Evolutionary conservation across 1,140 invertebrate species (phyloP).

Genomic region (Phymastichus coffea): DNA sequence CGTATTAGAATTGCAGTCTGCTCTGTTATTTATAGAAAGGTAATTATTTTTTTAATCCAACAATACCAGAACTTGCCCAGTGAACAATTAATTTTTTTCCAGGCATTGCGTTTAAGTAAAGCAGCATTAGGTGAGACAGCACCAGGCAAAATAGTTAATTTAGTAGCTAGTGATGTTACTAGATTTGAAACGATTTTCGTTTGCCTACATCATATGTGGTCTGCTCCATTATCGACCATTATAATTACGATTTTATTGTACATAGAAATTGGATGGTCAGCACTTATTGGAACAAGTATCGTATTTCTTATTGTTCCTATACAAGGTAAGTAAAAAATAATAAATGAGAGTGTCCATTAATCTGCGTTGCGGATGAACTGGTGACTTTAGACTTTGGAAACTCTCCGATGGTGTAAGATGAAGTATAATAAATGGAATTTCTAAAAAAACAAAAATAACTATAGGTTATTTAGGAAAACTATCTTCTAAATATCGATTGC

Average conservation of each 20-base stretch:
- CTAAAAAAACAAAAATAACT: no score
- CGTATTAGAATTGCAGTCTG: slow-evolving; percentile 61
- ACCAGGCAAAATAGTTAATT: slow-evolving; percentile 79
- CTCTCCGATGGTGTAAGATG: no score
- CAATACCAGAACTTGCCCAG: no score
- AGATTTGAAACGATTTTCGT: slow-evolving; percentile 61
- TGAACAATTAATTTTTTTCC: no score
- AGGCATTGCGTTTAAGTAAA: slow-evolving; percentile 61
- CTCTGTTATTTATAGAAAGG: slow-evolving; percentile 66
- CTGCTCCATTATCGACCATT: slow-evolving; percentile 63
- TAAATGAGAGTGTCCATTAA: no score
- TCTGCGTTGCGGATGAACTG: no score
- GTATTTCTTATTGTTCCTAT: slow-evolving; percentile 70
- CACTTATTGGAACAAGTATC: slow-evolving; percentile 66
- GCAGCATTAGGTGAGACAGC: slow-evolving; percentile 72
- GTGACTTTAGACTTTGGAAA: no score
- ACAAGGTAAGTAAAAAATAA: slow-evolving; percentile 57
- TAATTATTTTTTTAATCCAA: no score
- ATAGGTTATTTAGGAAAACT: slow-evolving; percentile 65
- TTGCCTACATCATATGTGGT: slow-evolving; percentile 63
- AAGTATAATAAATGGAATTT: no score
- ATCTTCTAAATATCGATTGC: slow-evolving; percentile 61
- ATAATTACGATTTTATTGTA: slow-evolving; percentile 65
- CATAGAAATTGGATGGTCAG: slow-evolving; percentile 62
- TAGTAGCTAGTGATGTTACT: slow-evolving; percentile 75